These are phyloP conservation scores for Xenus cinereus DNA, from an alignment of 2,113 vertebrate species.

Conservation along the genomic window DNA sequence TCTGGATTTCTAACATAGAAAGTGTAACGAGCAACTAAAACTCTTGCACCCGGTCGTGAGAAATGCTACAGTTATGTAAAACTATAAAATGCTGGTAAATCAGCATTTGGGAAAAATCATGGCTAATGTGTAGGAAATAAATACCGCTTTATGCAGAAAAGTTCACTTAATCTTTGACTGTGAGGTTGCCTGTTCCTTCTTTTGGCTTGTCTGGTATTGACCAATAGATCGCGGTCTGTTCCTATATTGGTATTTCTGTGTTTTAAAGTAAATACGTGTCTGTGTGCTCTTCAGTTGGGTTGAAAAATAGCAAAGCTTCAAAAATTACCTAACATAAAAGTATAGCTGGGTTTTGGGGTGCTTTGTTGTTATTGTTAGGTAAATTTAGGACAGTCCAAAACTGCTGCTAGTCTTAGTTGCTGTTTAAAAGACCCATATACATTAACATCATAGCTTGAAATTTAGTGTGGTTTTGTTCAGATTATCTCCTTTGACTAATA, in stretches of 20 bases:
- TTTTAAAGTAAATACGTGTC: not conserved
- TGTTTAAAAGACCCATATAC: not conserved
- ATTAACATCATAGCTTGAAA: not conserved
- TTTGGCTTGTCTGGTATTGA: not conserved
- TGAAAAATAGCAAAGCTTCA: not conserved
- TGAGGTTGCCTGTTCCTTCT: not conserved
- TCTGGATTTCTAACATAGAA: not conserved
- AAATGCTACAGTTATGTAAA: not conserved
- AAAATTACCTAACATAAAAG: not conserved
- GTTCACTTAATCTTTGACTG: not conserved
- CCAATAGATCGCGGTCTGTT: not conserved
- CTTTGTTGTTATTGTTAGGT: not conserved
- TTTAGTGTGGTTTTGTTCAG: not conserved
- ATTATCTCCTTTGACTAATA: not conserved
- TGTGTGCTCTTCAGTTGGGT: not conserved
- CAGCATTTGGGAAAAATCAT: not conserved
- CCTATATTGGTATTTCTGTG: not conserved
- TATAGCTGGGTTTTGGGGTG: not conserved
- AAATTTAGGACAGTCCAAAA: not conserved
- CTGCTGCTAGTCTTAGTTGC: not conserved
- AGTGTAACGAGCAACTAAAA: not conserved
- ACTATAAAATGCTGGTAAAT: not conserved
- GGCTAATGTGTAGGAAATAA: not conserved
- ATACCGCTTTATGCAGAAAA: not conserved
- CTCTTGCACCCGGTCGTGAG: accelerated